Evolutionary conservation across 2,888 invertebrate genomes (phyloP).

Genomic region (Prosapia bicincta): DNA sequence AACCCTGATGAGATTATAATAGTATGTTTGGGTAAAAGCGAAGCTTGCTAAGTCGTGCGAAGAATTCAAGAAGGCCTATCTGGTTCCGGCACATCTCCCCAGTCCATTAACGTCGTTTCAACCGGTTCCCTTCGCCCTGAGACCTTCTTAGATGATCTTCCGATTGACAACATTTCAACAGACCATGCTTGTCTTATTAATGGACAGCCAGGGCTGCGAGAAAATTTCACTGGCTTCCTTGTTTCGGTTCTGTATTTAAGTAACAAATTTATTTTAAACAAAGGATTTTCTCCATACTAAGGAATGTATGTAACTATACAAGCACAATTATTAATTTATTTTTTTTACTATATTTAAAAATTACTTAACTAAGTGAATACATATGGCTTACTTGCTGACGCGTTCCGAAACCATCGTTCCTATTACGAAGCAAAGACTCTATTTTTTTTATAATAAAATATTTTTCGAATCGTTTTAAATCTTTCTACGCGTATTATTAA

Average conservation of each 20-base stretch:
- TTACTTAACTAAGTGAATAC: too few relatives aligned
- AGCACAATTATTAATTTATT: too few relatives aligned
- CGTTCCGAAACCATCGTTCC: too few relatives aligned
- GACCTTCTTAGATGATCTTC: neutral
- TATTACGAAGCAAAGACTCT: too few relatives aligned
- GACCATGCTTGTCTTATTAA: neutral
- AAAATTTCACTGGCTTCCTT: neutral
- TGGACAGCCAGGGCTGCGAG: neutral
- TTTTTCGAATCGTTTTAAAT: too few relatives aligned
- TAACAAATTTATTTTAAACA: neutral
- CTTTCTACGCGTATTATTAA: too few relatives aligned
- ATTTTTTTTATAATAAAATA: too few relatives aligned
- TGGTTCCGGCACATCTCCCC: neutral
- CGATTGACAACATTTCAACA: neutral
- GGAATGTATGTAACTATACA: too few relatives aligned
- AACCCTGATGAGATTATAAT: neutral
- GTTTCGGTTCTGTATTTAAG: neutral
- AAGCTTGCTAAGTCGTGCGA: neutral
- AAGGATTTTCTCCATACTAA: too few relatives aligned
- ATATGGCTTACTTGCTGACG: too few relatives aligned
- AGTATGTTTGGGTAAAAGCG: constrained; percentile 2
- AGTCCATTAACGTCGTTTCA: neutral
- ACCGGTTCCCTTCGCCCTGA: neutral
- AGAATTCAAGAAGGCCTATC: neutral
- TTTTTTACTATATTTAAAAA: too few relatives aligned